These are phyloP conservation scores for Tipula helvola DNA, from an alignment of 2,888 invertebrate species.

Conservation along the genomic window DNA sequence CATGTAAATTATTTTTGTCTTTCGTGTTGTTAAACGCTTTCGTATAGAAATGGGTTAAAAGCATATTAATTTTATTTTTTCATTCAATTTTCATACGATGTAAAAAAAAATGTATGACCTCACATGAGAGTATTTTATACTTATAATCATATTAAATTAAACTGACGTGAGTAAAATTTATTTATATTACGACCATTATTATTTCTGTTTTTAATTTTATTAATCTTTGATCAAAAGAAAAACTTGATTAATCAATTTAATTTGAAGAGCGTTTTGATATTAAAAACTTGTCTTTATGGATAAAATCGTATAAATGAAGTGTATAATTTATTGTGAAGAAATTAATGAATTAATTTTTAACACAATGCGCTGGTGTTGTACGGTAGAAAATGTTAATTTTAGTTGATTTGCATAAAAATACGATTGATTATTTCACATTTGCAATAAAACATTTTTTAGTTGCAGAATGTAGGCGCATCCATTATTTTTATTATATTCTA, in stretches of 20 bases:
- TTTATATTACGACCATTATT: neutral
- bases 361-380: neutral
- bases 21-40: neutral
- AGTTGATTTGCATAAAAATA: neutral
- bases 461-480: no score
- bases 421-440: neutral
- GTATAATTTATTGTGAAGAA: neutral
- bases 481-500: no score
- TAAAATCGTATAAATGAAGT: neutral
- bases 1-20: neutral
- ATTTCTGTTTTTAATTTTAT: neutral
- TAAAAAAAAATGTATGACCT: neutral
- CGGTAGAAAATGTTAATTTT: neutral
- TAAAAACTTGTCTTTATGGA: neutral
- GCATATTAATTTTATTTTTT: neutral
- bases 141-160: neutral
- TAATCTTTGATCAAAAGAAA: neutral
- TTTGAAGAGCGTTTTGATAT: no score
- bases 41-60: neutral
- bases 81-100: neutral
- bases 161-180: neutral
- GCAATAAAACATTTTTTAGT: no score
- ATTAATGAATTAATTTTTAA: neutral
- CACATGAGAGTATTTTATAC: neutral
- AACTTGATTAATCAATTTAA: neutral